Percentiles rank a stretch among this genome's conserved stretches.
phyloP scores from a whole-genome alignment of 1,140 invertebrate genomes.

The Triops cancriformis region DNA sequence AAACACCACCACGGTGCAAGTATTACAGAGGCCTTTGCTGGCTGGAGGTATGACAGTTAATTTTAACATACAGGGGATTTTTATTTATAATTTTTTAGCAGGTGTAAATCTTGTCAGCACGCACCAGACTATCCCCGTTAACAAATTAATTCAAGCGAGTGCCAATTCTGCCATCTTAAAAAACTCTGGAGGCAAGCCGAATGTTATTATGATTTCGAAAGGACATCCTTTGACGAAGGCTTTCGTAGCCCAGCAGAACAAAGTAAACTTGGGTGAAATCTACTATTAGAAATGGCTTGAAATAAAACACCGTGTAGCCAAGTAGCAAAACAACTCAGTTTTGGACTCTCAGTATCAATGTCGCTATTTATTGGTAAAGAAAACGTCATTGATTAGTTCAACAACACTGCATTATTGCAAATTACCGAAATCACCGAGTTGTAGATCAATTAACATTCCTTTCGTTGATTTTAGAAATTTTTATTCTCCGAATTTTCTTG shows the following conservation, averaged over 20 bases:
- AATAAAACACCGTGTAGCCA: no score
- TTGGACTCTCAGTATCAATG: no score
- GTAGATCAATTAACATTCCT: no score
- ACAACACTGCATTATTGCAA: no score
- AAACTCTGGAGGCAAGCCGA: neutral
- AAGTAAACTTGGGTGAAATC: neutral
- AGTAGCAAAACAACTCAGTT: no score
- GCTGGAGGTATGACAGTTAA: neutral
- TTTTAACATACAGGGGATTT: neutral
- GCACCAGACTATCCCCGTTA: neutral
- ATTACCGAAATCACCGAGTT: no score
- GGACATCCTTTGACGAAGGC: neutral
- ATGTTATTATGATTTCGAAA: constrained; percentile 3
- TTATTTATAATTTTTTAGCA: neutral
- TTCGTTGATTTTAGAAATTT: no score
- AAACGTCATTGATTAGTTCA: no score
- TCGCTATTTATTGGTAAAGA: no score
- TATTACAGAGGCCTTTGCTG: neutral
- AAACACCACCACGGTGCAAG: neutral
- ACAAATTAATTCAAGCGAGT: neutral
- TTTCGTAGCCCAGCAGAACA: neutral
- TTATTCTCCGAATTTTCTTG: no score
- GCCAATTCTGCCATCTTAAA: constrained; percentile 1
- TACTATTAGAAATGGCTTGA: no score
- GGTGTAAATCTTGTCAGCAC: neutral